Base-by-base conservation (phyloP, 1,140 invertebrate genomes). In the Scylla paramamosain region DNA sequence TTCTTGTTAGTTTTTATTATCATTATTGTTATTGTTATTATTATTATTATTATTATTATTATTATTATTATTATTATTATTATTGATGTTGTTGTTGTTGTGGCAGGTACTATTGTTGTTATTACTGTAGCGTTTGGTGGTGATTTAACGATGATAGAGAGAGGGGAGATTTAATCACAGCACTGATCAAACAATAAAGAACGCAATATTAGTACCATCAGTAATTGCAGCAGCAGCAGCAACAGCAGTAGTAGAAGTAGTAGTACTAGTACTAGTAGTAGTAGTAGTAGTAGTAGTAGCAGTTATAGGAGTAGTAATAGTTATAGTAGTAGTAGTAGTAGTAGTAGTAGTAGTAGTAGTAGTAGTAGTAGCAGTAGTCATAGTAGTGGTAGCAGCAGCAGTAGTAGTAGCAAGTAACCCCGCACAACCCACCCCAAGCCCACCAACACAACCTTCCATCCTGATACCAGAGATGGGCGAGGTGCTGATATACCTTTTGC, bases 241-340 rank as follows among this genome's bases (percentile, higher is more conserved):
- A 32, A 29, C 0, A 45, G 88, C 39, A 90, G 88, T 90, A 90
- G 88, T 90, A 45, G 88, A 7, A 90, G 29, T 90, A 32, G 88
- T 90, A 32, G 88, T 39, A 32, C 6, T 45, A 45, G 88, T 90
- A 90, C 6, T 90, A 32, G 88, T 90, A 90, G 88, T 90, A 45
- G 29, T 52, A 32, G 32, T 90, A 32, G 88, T 45, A 32, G 32
- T 45, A 90, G 88, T 90, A 39, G 88, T 39, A 32, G 88, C 12
- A 45, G 88, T 88, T 7, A 6, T 90, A 32, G 32, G 6, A 32
- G 88, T 90, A 28, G 88, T 28, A 90, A 31, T n/a, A 45, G 32
- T 90, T 14, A 20, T 86, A 28, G 28, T 86, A 29, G 83, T 86
- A 29, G 83, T 86, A 29, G 83, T 32, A 86, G 83, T 86, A 86